Evolutionary conservation across 1,140 invertebrate genomes (phyloP).

Genomic region (Theocolax elegans): DNA sequence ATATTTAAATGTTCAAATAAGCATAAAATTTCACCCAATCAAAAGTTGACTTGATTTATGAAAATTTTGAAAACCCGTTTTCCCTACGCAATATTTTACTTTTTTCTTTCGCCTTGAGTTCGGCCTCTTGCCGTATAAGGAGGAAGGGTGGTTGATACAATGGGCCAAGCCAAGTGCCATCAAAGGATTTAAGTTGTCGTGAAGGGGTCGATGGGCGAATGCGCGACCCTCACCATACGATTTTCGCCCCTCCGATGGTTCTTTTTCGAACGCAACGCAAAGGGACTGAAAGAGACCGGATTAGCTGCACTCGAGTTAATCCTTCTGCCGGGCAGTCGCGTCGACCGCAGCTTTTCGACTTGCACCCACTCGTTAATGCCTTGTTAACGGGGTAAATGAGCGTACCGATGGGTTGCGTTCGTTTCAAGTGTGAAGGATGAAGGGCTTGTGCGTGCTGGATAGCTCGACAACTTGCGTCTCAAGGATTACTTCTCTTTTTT

Average conservation of each 20-base stretch:
- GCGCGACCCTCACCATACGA: not conserved
- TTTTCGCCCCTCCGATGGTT: too few relatives aligned
- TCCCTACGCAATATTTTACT: too few relatives aligned
- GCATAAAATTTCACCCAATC: too few relatives aligned
- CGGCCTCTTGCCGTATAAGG: too few relatives aligned
- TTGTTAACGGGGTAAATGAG: slow-evolving; percentile 11
- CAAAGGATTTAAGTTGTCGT: slow-evolving; percentile 26
- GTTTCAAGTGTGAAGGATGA: not conserved
- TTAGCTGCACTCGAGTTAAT: slow-evolving; percentile 31
- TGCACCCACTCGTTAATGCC: slow-evolving; percentile 8
- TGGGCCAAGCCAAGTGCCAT: slow-evolving; percentile 5
- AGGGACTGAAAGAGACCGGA: slow-evolving; percentile 7
- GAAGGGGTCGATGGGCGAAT: not conserved
- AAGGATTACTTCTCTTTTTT: too few relatives aligned
- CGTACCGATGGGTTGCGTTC: not conserved
- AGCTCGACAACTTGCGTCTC: not conserved
- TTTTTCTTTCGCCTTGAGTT: too few relatives aligned
- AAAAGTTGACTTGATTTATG: too few relatives aligned
- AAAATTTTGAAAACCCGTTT: too few relatives aligned
- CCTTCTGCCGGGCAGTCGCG: not conserved
- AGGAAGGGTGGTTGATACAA: not conserved
- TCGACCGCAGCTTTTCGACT: not conserved
- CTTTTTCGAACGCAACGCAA: not conserved
- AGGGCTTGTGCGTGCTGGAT: not conserved
- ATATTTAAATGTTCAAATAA: too few relatives aligned